Percentiles rank a stretch among this genome's conserved stretches.
These are phyloP conservation scores for Malurus cyaneus DNA, from an alignment of 2,113 vertebrate genomes.

Conservation along the genomic window DNA sequence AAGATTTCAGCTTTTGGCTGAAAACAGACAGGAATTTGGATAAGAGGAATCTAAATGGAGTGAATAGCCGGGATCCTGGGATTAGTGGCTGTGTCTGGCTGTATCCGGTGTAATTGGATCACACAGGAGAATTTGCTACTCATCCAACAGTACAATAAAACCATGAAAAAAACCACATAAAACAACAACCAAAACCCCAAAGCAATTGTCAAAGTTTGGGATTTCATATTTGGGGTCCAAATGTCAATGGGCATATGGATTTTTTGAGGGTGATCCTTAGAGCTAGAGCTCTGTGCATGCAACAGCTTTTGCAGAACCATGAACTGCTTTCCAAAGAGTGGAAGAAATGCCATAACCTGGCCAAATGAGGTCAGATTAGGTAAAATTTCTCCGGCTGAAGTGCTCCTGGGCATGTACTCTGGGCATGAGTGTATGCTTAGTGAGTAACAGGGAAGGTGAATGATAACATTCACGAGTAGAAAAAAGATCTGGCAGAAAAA, in stretches of 20 bases:
- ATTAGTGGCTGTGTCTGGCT: not conserved
- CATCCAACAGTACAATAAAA: not conserved
- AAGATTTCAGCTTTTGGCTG: not conserved
- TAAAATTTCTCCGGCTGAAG: not conserved
- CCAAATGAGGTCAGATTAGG: not conserved
- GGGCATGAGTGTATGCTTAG: not conserved
- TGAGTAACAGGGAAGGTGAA: not conserved
- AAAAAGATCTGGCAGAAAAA: not conserved
- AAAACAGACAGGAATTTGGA: not conserved
- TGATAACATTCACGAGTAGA: not conserved
- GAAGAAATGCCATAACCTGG: not conserved
- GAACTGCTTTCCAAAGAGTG: not conserved
- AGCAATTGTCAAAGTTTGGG: not conserved
- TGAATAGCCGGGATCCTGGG: not conserved
- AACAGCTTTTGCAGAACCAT: not conserved
- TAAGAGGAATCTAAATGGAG: not conserved
- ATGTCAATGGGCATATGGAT: not conserved
- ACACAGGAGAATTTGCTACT: not conserved
- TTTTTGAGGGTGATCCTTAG: not conserved
- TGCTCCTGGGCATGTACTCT: not conserved
- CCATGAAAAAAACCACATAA: not conserved
- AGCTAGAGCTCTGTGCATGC: rapidly evolving
- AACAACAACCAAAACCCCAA: not conserved
- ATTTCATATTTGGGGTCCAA: not conserved
- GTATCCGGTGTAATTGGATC: not conserved